phyloP scores from a whole-genome alignment of 2,113 vertebrate species.

The Phaetusa simplex region DNA sequence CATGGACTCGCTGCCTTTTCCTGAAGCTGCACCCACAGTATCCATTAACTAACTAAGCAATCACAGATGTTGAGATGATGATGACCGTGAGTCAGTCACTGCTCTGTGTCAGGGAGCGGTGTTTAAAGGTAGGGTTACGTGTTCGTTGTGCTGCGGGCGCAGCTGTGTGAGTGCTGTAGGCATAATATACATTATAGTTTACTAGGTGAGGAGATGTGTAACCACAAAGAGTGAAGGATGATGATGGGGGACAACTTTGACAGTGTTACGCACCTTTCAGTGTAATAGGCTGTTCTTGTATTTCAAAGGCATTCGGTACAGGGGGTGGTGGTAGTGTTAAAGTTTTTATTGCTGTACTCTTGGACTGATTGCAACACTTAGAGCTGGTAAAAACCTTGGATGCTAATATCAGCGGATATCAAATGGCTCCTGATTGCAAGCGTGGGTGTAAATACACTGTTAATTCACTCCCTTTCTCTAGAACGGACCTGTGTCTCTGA shows the following conservation, averaged over 20 bases:
- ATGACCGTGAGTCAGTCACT: background rate
- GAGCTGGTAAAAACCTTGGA: background rate
- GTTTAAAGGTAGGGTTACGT: background rate
- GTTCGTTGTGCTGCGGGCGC: background rate
- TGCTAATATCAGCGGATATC: background rate
- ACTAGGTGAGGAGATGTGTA: background rate
- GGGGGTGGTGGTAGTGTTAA: background rate
- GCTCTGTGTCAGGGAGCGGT: background rate
- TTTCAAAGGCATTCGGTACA: background rate
- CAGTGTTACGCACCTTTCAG: background rate
- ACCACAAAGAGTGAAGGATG: background rate
- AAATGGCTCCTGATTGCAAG: background rate
- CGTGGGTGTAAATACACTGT: background rate
- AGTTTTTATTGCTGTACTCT: background rate
- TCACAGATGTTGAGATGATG: fast-evolving
- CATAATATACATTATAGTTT: background rate
- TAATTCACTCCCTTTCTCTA: background rate
- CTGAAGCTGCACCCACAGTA: background rate
- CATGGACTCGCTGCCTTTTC: background rate
- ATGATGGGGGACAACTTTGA: background rate
- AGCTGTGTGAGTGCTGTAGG: background rate
- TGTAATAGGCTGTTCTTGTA: background rate
- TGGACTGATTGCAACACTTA: background rate
- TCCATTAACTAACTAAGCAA: background rate
- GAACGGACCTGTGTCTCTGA: background rate